These are phyloP conservation scores for Cervus canadensis DNA, from an alignment of 2,113 vertebrate species.

Conservation along the genomic window DNA sequence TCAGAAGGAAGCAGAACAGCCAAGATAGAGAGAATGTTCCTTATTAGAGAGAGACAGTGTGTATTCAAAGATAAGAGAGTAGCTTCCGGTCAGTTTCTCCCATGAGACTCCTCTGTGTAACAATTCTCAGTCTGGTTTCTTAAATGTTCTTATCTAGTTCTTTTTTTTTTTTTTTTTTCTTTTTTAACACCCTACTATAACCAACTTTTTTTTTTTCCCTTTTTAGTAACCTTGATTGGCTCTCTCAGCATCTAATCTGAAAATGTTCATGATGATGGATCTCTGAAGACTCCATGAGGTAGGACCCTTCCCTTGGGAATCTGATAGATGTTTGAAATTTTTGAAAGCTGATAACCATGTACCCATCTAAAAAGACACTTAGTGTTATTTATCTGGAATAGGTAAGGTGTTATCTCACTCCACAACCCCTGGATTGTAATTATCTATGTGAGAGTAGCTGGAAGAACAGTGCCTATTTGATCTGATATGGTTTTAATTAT, in stretches of 20 bases:
- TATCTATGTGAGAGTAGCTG: not conserved
- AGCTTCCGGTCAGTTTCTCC: not conserved
- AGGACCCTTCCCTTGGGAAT: not conserved
- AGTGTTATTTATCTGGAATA: not conserved
- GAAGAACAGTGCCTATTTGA: not conserved
- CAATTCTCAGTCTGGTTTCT: not conserved
- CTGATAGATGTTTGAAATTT: not conserved
- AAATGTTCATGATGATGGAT: not conserved
- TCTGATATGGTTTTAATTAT: not conserved
- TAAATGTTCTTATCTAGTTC: not conserved
- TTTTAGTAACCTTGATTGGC: not conserved
- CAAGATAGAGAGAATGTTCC: not conserved
- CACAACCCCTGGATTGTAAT: not conserved
- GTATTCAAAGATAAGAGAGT: not conserved
- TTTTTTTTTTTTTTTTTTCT: not conserved
- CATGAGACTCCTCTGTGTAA: not conserved
- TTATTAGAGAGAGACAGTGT: not conserved
- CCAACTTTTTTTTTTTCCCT: not conserved
- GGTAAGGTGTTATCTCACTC: not conserved
- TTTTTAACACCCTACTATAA: not conserved
- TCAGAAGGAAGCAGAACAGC: not conserved
- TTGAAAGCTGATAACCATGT: not conserved
- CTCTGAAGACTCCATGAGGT: not conserved
- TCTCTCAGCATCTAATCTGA: not conserved
- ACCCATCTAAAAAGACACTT: not conserved